Percentiles rank a stretch among this genome's conserved stretches.
Evolutionary conservation across 2,888 invertebrate genomes (phyloP).

Genomic region (Athalia rosae): DNA sequence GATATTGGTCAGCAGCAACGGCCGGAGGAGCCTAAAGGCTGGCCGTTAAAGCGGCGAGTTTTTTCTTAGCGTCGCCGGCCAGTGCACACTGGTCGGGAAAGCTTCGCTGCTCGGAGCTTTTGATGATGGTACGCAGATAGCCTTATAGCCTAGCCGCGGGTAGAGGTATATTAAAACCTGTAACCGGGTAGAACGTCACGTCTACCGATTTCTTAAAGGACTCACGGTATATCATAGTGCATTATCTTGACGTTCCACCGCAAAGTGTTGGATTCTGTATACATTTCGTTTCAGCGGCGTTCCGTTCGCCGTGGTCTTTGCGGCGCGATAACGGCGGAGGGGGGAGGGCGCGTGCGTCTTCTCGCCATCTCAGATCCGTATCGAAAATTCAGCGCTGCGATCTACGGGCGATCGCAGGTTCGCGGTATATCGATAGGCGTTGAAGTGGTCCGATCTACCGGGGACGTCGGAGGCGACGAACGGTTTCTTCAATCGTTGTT

Average conservation of each 20-base stretch:
- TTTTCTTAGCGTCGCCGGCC: no score
- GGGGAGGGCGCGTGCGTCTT: slow-evolving; percentile 35
- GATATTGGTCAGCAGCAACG: slow-evolving; percentile 42
- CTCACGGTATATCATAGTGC: slow-evolving; percentile 39
- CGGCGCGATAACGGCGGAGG: no score
- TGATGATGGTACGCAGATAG: slow-evolving; percentile 39
- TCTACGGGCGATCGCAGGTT: slow-evolving; percentile 58
- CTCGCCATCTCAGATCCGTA: slow-evolving; percentile 51
- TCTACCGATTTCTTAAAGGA: slow-evolving; percentile 34
- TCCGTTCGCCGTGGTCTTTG: no score
- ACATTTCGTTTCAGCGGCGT: background rate
- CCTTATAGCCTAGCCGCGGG: slow-evolving; percentile 42
- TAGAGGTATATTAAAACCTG: slow-evolving; percentile 27
- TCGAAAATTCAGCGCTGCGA: slow-evolving; percentile 46
- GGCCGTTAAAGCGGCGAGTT: no score
- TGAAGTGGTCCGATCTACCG: background rate
- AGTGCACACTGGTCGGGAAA: slow-evolving; percentile 3
- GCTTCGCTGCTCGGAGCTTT: background rate
- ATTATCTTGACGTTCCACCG: slow-evolving; percentile 33
- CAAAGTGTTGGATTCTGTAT: slow-evolving; percentile 39
- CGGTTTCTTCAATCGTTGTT: no score
- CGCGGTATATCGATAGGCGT: slow-evolving; percentile 48
- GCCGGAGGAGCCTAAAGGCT: background rate
- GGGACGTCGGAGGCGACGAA: background rate
- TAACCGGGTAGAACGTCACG: background rate